These are phyloP conservation scores for Ailuropoda melanoleuca DNA, from an alignment of 2,113 vertebrate species.

Conservation along the genomic window DNA sequence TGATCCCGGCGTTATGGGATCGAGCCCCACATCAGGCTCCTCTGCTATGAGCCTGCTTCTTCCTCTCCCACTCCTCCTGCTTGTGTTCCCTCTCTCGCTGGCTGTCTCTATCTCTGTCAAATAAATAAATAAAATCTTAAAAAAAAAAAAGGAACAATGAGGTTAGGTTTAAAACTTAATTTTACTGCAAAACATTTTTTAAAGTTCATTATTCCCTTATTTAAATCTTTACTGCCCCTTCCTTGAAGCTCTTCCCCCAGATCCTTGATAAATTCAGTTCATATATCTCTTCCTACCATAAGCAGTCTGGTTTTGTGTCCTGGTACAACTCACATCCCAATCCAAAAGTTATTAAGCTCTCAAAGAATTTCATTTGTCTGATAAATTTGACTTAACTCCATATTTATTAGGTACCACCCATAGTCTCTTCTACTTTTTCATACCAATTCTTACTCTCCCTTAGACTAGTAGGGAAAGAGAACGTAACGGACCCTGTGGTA, in stretches of 20 bases:
- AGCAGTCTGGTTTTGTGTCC: not conserved
- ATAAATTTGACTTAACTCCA: not conserved
- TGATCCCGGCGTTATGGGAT: too few species aligned
- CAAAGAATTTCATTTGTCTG: not conserved
- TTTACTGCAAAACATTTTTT: not conserved
- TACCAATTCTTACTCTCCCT: not conserved
- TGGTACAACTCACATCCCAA: not conserved
- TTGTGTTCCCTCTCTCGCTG: too few species aligned
- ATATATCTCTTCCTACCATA: not conserved
- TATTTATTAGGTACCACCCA: not conserved
- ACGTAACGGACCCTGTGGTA: not conserved
- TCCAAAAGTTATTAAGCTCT: slow-evolving; percentile 20
- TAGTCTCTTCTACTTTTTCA: not conserved
- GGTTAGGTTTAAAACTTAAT: slow-evolving; percentile 11
- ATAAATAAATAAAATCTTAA: too few species aligned
- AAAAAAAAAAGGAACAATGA: slow-evolving; percentile 2
- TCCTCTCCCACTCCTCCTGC: too few species aligned
- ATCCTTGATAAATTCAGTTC: not conserved
- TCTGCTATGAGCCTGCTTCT: too few species aligned
- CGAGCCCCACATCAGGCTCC: too few species aligned
- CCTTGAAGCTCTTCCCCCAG: not conserved
- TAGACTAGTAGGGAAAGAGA: not conserved
- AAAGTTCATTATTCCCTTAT: not conserved
- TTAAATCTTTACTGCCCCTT: not conserved
- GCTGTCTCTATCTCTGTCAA: too few species aligned